Evolutionary conservation across 2,113 vertebrate genomes (phyloP).

Genomic region (Tychaedon coryphoeus): DNA sequence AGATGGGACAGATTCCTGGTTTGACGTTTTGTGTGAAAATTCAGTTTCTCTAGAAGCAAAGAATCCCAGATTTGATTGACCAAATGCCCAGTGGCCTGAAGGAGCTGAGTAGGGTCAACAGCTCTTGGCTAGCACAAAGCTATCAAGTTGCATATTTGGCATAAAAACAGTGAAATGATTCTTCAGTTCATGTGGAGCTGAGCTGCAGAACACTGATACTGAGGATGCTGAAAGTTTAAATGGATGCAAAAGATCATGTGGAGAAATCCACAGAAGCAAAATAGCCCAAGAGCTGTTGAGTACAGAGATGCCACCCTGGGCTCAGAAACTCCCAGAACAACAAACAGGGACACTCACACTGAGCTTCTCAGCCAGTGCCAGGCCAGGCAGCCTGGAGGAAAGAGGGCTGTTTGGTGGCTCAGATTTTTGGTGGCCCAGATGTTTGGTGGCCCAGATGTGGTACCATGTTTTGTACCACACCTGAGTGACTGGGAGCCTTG

Average conservation of each 20-base stretch:
- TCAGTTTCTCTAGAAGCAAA: neutral
- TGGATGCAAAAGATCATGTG: neutral
- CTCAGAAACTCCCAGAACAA: neutral
- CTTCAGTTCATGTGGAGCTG: neutral
- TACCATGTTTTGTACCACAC: neutral
- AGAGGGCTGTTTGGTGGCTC: neutral
- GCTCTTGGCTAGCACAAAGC: neutral
- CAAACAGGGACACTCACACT: neutral
- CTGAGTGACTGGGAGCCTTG: neutral
- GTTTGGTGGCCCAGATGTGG: neutral
- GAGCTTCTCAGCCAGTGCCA: neutral
- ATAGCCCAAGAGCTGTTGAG: neutral
- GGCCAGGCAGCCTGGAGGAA: neutral
- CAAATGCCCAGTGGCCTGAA: neutral
- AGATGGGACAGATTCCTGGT: neutral
- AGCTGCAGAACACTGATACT: neutral
- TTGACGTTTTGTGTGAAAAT: neutral
- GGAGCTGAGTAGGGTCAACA: neutral
- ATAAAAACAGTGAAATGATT: neutral
- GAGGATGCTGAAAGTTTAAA: neutral
- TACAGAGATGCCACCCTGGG: neutral
- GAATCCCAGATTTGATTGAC: neutral
- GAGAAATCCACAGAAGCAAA: neutral
- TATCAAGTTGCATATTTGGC: neutral
- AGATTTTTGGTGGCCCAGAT: neutral